Base-by-base conservation (phyloP, 1,140 invertebrate species). In the Aricia agestis region DNA sequence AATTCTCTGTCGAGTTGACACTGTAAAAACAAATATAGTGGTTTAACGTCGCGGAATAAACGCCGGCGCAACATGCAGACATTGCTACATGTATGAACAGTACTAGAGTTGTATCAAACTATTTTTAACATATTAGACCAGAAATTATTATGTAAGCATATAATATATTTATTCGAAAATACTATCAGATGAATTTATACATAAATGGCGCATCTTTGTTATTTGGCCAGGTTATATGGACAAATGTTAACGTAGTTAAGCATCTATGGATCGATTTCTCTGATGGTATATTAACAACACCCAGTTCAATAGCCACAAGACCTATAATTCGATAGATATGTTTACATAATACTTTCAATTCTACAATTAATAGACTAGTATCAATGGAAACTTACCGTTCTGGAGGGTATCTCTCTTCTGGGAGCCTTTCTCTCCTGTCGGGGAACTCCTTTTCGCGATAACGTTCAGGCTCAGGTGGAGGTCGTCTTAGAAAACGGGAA, bases 1-100 rank as follows among this genome's bases (percentile, higher is more conserved):
- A 86, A 86, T 84, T 85, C 82, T 91, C 87, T 89, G 89, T 87
- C 85, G 89, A 91, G 85, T 80, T 80, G 87, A 84, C 87, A 89
- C 87, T 91, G 89, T 89, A 91, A 91, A 91, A 89, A 91, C 76
- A 91, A 91, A 91, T 89, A 87, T 79, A 89, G 82, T 88, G 71
- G 77, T 89, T 89, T 91, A 87, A 87, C 83, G 75, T 78, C 79
- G 82, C 81, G 75, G 70, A 69, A 72, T 68, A 79, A 74, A 73
- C 71, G 72, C 72, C 72, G 72, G 65, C 72, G 78, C 74, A 76
- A 11, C 77, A 80, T 78, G 74, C 76, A 76, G 71, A 68, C 31
- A 31, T 58, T 9, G 3, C 58, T 59, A 59, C n/a, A 5, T 63
- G 59, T 25, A 63, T 10, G 18, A 63, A 63, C 19, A 59, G 18